These are phyloP conservation scores for Tenualosa ilisha DNA, from an alignment of 2,797 vertebrate species.

Conservation along the genomic window DNA sequence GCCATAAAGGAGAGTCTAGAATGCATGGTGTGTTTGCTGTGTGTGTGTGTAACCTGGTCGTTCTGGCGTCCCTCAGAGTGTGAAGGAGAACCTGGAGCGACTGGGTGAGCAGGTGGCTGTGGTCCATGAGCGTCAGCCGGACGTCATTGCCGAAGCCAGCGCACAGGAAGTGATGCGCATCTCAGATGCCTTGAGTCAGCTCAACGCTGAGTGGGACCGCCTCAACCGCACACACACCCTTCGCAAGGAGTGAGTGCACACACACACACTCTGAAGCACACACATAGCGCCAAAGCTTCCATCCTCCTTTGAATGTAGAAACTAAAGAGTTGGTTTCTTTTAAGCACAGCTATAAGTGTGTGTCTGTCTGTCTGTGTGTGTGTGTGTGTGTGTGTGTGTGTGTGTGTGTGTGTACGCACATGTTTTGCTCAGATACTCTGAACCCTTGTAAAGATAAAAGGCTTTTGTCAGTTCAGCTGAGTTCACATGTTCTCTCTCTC, in stretches of 20 bases:
- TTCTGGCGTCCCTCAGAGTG: constrained; percentile 71
- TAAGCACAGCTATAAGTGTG: no score
- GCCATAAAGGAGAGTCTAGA: no score
- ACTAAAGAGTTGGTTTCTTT: no score
- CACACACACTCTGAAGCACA: neutral
- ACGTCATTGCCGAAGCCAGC: constrained; percentile 83
- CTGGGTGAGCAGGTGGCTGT: constrained; percentile 83
- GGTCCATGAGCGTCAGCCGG: constrained; percentile 88
- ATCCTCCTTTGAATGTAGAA: no score
- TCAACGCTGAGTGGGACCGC: constrained; percentile 92
- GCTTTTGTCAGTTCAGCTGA: neutral
- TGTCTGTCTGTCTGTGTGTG: no score
- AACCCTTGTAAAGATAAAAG: neutral
- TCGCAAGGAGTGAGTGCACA: constrained; percentile 82
- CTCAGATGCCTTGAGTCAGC: constrained; percentile 82
- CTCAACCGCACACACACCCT: constrained; percentile 90
- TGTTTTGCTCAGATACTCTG: neutral
- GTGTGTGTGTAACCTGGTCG: neutral
- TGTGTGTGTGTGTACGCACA: constrained; percentile 20
- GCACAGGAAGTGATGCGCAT: constrained; percentile 85
- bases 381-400: constrained; percentile 2
- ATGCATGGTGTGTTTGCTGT: neutral
- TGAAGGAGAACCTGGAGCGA: constrained; percentile 86
- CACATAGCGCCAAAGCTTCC: no score
- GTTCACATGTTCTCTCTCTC: neutral